Conservation (phyloP, 1,140 invertebrate species). For the Amphibalanus amphitrite region DNA sequence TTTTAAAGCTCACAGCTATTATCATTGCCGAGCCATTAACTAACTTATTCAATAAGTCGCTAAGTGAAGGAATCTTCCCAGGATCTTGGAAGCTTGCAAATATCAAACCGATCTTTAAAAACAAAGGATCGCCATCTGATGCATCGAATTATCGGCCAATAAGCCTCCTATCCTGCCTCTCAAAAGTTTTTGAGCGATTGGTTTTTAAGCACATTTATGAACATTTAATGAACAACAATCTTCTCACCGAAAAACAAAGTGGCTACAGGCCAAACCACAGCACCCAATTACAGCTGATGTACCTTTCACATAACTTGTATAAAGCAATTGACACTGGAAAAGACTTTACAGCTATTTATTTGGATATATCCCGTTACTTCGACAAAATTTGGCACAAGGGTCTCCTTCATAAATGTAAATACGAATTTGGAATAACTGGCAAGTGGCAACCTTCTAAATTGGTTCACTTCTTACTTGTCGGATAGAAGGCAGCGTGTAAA, state of each 20-base stretch:
- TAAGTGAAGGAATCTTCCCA: no score
- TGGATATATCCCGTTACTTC: not conserved
- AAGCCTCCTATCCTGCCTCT: no score
- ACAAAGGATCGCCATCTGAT: no score
- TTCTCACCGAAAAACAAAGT: not conserved
- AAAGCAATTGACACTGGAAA: not conserved
- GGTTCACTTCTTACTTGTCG: not conserved
- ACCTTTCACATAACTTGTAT: not conserved
- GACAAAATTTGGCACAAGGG: not conserved
- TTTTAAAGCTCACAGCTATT: no score
- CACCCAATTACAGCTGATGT: not conserved
- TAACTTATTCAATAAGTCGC: no score
- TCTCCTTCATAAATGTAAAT: not conserved
- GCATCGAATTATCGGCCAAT: no score
- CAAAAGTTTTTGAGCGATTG: not conserved
- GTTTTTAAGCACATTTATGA: not conserved
- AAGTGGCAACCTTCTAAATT: not conserved
- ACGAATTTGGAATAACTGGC: not conserved
- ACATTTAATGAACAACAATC: not conserved
- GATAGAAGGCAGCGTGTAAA: not conserved
- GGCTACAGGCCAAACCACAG: not conserved
- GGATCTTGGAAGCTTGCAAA: no score
- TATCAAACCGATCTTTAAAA: no score
- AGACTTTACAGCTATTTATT: not conserved
- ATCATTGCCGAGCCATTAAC: no score